Evolutionary conservation across 2,888 invertebrate species (phyloP).

Genomic region (Pachycephus smyrnensis): DNA sequence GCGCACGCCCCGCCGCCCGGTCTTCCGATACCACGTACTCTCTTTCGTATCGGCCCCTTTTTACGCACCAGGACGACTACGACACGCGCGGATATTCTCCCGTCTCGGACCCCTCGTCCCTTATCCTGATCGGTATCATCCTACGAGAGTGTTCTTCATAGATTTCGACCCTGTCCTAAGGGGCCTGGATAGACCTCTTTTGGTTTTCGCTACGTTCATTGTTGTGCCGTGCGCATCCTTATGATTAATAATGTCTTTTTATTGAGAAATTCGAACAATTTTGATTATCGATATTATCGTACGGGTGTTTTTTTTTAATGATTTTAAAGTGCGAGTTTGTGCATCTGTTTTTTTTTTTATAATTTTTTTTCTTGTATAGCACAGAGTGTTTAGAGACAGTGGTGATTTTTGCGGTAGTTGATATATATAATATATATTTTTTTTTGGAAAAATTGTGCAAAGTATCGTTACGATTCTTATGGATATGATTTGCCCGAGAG

Average conservation of each 20-base stretch:
- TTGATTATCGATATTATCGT: neutral
- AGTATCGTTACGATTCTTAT: neutral
- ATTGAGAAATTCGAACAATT: neutral
- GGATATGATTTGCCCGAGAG: neutral
- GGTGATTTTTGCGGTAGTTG: neutral
- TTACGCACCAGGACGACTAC: neutral
- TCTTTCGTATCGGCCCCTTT: constrained; percentile 15
- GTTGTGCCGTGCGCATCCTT: neutral
- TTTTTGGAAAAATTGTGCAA: neutral
- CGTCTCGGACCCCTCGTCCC: constrained; percentile 1
- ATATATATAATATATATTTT: neutral
- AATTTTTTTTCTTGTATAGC: neutral
- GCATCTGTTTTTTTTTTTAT: neutral
- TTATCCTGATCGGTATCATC: neutral
- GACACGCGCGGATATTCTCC: constrained; percentile 20
- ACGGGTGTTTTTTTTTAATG: neutral
- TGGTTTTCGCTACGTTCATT: neutral
- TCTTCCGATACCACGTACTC: constrained; percentile 27
- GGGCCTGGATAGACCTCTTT: neutral
- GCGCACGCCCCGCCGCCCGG: constrained; percentile 64
- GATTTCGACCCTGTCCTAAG: neutral
- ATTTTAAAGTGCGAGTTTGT: neutral
- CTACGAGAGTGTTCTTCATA: neutral
- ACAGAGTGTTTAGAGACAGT: neutral
- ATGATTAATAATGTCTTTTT: neutral